Evolutionary conservation across 2,888 invertebrate species (phyloP).

Genomic region (Folsomia manolachei): DNA sequence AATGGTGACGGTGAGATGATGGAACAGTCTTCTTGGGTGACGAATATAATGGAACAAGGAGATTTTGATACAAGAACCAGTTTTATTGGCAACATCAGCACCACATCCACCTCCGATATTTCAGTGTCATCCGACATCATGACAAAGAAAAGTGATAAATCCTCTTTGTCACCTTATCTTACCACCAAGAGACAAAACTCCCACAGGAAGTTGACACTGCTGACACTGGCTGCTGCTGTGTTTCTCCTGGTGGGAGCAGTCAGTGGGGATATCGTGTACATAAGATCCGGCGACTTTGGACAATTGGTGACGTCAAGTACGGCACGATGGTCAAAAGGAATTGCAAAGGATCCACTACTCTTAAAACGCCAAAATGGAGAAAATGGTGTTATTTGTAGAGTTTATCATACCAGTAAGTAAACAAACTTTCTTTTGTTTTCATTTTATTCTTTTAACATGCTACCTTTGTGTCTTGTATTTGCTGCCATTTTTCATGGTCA

Average conservation of each 20-base stretch:
- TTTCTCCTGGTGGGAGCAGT: not conserved
- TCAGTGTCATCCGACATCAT: constrained; percentile 3
- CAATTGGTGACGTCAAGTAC: constrained; percentile 78
- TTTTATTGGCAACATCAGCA: not conserved
- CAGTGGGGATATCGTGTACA: constrained; percentile 10
- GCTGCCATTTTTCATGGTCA: constrained; percentile 9
- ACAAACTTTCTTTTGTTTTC: not conserved
- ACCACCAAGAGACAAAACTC: not conserved
- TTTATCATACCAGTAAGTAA: constrained; percentile 49
- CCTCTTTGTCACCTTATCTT: constrained; percentile 3
- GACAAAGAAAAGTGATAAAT: not conserved
- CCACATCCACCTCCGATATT: too few relatives aligned
- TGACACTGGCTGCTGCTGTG: not conserved
- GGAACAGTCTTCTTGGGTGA: not conserved
- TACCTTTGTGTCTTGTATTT: not conserved
- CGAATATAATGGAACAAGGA: not conserved
- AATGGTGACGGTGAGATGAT: too few relatives aligned
- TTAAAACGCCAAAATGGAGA: constrained; percentile 60
- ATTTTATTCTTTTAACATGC: not conserved
- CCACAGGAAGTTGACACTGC: not conserved
- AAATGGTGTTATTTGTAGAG: constrained; percentile 56
- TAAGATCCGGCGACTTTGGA: constrained; percentile 52
- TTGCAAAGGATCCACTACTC: constrained; percentile 54
- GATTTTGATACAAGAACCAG: not conserved
- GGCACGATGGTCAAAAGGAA: constrained; percentile 67